Base-by-base conservation (phyloP, 53 echinoderm and acorn worm species). In the Temnopleurus reevesii region DNA sequence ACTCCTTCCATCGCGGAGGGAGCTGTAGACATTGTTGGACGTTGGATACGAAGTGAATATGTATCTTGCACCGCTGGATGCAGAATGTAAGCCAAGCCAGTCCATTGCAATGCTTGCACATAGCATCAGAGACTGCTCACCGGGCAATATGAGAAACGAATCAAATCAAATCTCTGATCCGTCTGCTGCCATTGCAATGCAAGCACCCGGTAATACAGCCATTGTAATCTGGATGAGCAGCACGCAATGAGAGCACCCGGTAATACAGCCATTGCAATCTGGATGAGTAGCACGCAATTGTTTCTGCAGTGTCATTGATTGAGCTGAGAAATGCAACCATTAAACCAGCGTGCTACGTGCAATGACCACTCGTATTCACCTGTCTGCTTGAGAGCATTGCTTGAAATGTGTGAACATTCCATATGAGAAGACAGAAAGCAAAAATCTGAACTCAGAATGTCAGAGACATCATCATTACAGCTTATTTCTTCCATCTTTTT, bases 161-260 rank as follows among this genome's bases (percentile, higher is more conserved):
- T 19, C 41, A 15, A 21, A 43, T n/a, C 7, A 8, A 21, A 38
- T 71, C 71, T 71, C 41, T 66, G 71, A 41, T 66, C 7, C 10
- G 10, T 71, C 71, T 43, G 9, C n/a, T 38, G 71, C 43, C 71
- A 41, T 71, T 36, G 43, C 15, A 41, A 71, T 71, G 71, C 41
- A 38, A 41, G 71, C 71, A 30, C 71, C 36, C 71, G 9, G 71
- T 43, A 41, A 71, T 71, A 71, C 71, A 71, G 41, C 41, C n/a
- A 43, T 71, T 71, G 71, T 23, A 43, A 21, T 21, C 36, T 41
- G 36, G 36, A 66, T 35, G 71, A 19, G n/a, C 71, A n/a, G 41
- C 71, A 66, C 41, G 71, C 71, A n/a, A 71, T 71, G 71, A n/a
- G 36, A 41, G 71, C 71, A 30, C 71, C 36, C 71, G 9, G 71